These are phyloP conservation scores for Hydrophis major DNA, from an alignment of 2,797 vertebrate species.

Conservation along the genomic window DNA sequence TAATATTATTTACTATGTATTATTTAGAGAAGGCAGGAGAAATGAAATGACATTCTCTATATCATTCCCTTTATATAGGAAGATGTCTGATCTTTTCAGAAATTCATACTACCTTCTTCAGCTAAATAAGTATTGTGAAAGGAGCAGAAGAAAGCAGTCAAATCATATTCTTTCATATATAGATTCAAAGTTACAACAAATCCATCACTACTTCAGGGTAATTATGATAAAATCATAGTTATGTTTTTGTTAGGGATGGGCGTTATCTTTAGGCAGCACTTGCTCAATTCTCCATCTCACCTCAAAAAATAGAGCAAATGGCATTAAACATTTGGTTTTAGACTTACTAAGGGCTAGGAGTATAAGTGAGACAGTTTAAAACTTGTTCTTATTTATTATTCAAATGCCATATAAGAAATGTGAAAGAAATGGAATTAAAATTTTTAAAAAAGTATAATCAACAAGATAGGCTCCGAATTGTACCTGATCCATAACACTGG, in stretches of 20 bases:
- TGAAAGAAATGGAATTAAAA: not conserved
- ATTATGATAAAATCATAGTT: too few relatives aligned
- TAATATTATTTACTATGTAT: not conserved
- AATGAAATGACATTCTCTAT: conserved; percentile 24
- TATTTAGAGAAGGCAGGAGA: not conserved
- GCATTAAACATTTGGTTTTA: not conserved
- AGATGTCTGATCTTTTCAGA: conserved; percentile 13
- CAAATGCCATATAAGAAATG: not conserved
- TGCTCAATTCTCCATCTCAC: not conserved
- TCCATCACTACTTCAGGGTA: conserved; percentile 8
- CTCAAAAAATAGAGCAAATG: not conserved
- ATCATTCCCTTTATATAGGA: conserved; percentile 7
- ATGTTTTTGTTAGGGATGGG: not conserved
- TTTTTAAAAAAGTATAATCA: not conserved
- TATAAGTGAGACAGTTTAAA: too few relatives aligned
- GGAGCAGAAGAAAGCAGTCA: conserved; percentile 8
- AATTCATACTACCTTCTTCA: conserved; percentile 28
- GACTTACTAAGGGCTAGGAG: not conserved
- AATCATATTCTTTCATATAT: conserved; percentile 19
- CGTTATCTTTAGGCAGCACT: not conserved
- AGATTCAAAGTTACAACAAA: conserved; percentile 24
- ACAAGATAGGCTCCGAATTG: not conserved
- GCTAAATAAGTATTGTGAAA: not conserved
- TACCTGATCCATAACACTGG: not conserved
- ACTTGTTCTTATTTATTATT: not conserved